Percentiles rank a stretch among this genome's conserved stretches.
phyloP scores from a whole-genome alignment of 2,797 vertebrate species.

The Channa striata region DNA sequence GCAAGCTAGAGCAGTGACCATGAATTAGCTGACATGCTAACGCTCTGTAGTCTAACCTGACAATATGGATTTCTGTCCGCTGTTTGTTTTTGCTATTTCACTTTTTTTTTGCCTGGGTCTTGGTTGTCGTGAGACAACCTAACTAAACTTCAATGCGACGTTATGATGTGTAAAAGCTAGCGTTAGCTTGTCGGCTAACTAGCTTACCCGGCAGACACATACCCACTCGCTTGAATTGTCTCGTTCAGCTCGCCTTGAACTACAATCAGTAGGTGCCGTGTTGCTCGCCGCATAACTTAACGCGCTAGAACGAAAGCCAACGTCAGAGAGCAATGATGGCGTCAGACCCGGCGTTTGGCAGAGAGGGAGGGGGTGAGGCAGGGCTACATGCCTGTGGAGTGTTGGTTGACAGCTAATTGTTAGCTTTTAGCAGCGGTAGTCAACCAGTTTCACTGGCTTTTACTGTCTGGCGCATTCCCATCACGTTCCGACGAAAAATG shows the following conservation, averaged over 20 bases:
- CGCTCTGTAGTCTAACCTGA: conserved; percentile 42
- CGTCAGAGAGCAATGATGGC: conserved; percentile 62
- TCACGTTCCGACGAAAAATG: conserved; percentile 43
- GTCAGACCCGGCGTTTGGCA: conserved; percentile 66
- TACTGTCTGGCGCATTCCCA: conserved; percentile 29
- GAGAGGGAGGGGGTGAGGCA: conserved; percentile 77
- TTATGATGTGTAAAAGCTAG: conserved; percentile 35
- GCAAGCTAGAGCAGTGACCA: conserved; percentile 57
- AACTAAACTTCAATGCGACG: conserved; percentile 63
- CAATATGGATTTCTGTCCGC: conserved; percentile 27
- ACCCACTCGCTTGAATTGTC: background rate
- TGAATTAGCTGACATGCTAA: conserved; percentile 75
- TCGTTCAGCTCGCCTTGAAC: background rate
- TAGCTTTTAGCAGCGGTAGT: conserved; percentile 20
- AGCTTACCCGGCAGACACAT: conserved; percentile 25
- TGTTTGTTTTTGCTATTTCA: background rate
- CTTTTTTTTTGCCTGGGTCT: background rate
- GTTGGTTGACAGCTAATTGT: conserved; percentile 32
- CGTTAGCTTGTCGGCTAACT: conserved; percentile 47
- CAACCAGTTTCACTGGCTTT: conserved; percentile 23
- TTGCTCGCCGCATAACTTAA: conserved; percentile 44
- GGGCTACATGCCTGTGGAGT: conserved; percentile 48
- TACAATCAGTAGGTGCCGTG: background rate
- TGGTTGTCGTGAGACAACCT: background rate
- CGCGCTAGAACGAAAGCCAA: conserved; percentile 42